These are phyloP conservation scores for Tetanocera ferruginea DNA, from an alignment of 2,888 invertebrate genomes.

Conservation along the genomic window DNA sequence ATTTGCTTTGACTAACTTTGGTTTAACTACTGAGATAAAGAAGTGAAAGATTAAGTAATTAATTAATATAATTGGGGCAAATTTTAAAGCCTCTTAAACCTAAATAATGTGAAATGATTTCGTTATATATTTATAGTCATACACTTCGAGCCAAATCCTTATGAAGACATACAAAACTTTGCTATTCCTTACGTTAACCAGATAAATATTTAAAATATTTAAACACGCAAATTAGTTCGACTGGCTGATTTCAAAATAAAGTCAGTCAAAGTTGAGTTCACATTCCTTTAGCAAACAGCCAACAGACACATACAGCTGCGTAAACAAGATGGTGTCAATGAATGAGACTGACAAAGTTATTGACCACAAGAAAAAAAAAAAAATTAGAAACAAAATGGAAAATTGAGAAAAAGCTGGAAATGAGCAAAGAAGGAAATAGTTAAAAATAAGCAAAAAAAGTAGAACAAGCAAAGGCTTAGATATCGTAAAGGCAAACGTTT, in stretches of 20 bases:
- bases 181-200: background rate
- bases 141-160: too few relatives aligned
- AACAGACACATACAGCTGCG: background rate
- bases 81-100: too few relatives aligned
- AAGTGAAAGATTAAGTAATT: too few relatives aligned
- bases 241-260: constrained; percentile 4
- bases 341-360: background rate
- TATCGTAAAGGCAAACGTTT: too few relatives aligned
- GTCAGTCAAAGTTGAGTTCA: background rate
- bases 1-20: too few relatives aligned
- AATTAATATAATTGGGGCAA: too few relatives aligned
- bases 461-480: too few relatives aligned
- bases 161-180: background rate
- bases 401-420: background rate
- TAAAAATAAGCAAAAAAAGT: background rate
- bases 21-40: too few relatives aligned
- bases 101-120: too few relatives aligned
- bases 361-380: background rate
- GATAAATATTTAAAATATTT: constrained; percentile 10
- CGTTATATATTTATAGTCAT: too few relatives aligned
- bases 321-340: constrained; percentile 6
- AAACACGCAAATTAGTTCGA: constrained; percentile 18
- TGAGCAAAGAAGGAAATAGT: background rate
- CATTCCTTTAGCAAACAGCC: too few relatives aligned
- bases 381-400: too few relatives aligned